Conservation (phyloP, 2,113 vertebrate species). For the Pardalotus punctatus region DNA sequence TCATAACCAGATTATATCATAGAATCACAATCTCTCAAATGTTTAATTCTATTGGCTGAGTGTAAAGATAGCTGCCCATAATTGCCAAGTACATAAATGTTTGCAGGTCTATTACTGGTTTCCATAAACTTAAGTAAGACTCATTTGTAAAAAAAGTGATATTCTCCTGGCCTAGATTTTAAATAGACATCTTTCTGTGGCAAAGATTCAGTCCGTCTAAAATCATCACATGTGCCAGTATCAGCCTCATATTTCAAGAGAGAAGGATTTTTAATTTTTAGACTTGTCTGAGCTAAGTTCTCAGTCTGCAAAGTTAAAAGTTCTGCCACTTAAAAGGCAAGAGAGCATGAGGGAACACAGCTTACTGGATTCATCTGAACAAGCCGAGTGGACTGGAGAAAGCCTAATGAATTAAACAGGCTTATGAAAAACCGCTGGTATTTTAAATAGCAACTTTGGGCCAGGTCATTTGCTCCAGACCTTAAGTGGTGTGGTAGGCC, state of each 20-base stretch:
- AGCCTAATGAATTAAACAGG: constrained; percentile 16
- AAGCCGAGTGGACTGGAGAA: not conserved
- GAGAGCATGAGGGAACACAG: not conserved
- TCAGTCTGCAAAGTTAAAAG: not conserved
- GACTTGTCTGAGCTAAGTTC: not conserved
- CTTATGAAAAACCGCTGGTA: constrained; percentile 7
- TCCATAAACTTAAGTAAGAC: not conserved
- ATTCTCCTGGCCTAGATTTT: not conserved
- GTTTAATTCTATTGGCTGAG: constrained; percentile 4
- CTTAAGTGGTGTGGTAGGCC: not conserved
- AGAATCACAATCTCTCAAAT: not conserved
- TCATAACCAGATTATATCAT: constrained; percentile 27
- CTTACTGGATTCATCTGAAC: not conserved
- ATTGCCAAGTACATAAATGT: not conserved
- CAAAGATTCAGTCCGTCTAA: not conserved
- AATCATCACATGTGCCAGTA: not conserved
- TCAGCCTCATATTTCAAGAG: not conserved
- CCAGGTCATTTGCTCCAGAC: not conserved
- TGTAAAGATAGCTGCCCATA: not conserved
- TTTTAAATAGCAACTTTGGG: constrained; percentile 7
- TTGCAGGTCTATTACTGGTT: constrained; percentile 1
- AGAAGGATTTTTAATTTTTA: not conserved
- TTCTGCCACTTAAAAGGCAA: not conserved
- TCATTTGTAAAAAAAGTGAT: not conserved
- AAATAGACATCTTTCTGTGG: not conserved